These are phyloP conservation scores for Hydractinia symbiolongicarpus DNA, from an alignment of 30 jellyfish, hydroid and myxozoan species.

Conservation along the genomic window DNA sequence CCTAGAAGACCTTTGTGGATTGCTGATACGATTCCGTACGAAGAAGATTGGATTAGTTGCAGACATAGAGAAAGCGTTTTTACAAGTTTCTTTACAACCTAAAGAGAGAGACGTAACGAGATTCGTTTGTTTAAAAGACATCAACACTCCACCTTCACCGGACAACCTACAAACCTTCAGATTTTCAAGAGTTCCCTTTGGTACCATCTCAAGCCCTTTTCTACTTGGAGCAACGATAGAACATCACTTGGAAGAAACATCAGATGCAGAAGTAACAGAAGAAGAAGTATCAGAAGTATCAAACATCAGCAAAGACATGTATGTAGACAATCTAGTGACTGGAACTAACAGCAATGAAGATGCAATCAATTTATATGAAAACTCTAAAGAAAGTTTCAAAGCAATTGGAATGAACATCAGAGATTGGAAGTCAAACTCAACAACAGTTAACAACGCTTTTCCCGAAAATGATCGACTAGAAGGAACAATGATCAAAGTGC, in stretches of 20 bases:
- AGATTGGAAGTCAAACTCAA: conserved; percentile 31
- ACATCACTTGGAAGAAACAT: not conserved
- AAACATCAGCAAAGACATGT: conserved; percentile 6
- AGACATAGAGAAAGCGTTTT: too few relatives aligned
- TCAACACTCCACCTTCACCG: not conserved
- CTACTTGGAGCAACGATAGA: too few relatives aligned
- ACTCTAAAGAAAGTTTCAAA: not conserved
- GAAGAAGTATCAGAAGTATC: not conserved
- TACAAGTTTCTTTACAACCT: too few relatives aligned
- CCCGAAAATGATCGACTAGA: not conserved
- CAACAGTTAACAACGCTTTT: not conserved
- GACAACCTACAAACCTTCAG: too few relatives aligned
- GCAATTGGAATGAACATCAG: conserved; percentile 1
- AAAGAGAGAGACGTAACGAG: too few relatives aligned
- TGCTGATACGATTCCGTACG: too few relatives aligned
- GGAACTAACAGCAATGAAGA: not conserved
- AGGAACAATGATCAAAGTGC: not conserved
- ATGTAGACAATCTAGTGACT: conserved; percentile 1
- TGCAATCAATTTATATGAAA: not conserved
- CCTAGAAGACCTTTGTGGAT: too few relatives aligned
- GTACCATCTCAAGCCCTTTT: too few relatives aligned
- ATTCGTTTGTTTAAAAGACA: not conserved
- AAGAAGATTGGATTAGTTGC: too few relatives aligned
- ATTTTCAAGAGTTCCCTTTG: too few relatives aligned
- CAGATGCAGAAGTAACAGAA: not conserved